A percentile compares a stretch with the other conserved stretches of the same genome.
phyloP scores from a whole-genome alignment of 2,797 vertebrate genomes.

The Mormyrus proboscirostris region DNA sequence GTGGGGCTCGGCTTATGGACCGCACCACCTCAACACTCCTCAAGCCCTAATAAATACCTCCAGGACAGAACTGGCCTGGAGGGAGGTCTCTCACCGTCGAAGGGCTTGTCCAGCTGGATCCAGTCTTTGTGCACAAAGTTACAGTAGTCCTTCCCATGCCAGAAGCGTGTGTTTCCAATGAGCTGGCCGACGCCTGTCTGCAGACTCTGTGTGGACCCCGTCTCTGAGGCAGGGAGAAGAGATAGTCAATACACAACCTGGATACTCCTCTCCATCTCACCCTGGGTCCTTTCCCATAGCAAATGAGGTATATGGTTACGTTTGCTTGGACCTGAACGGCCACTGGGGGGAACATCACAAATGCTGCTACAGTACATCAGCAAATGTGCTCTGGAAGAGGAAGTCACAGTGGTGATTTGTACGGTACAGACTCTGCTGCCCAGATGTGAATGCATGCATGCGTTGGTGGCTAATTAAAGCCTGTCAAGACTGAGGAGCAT shows the following conservation, averaged over 20 bases:
- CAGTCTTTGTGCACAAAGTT: slow-evolving; percentile 97
- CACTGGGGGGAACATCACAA: neutral
- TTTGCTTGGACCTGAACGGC: neutral
- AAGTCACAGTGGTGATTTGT: neutral
- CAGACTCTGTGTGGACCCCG: slow-evolving; percentile 59
- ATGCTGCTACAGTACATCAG: neutral
- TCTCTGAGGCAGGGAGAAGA: slow-evolving; percentile 50
- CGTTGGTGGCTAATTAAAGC: neutral
- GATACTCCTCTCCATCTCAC: neutral
- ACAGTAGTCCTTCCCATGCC: slow-evolving; percentile 97
- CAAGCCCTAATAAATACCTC: neutral
- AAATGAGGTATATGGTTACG: neutral
- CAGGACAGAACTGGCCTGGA: neutral
- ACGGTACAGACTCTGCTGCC: neutral
- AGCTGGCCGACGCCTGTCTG: slow-evolving; percentile 73
- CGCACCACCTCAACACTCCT: neutral
- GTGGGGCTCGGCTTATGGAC: neutral
- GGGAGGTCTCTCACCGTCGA: slow-evolving; percentile 70
- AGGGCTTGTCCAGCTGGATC: slow-evolving; percentile 94
- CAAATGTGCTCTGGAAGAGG: neutral
- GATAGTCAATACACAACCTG: neutral
- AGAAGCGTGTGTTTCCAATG: slow-evolving; percentile 86
- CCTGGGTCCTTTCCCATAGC: neutral
- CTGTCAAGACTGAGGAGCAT: neutral
- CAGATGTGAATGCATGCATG: neutral